A percentile compares a stretch with the other conserved stretches of the same genome.
phyloP scores from a whole-genome alignment of 2,797 vertebrate genomes.

The Champsocephalus esox region DNA sequence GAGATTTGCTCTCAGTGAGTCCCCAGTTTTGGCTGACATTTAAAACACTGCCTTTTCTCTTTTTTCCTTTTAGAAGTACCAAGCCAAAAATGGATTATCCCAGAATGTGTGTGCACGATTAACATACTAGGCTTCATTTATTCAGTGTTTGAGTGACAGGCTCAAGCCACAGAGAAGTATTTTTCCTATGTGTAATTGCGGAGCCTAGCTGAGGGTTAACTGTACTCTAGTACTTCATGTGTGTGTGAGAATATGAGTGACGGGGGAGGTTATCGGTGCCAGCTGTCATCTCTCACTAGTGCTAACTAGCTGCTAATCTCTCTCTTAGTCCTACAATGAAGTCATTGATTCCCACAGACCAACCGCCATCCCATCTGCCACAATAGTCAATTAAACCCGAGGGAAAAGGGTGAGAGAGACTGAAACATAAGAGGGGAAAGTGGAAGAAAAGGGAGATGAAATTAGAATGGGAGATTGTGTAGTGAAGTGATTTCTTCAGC shows the following conservation, averaged over 20 bases:
- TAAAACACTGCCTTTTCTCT: slow-evolving; percentile 11
- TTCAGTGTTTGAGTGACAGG: slow-evolving; percentile 38
- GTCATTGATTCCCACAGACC: slow-evolving; percentile 79
- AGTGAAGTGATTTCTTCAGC: slow-evolving; percentile 38
- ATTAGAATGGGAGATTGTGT: slow-evolving; percentile 31
- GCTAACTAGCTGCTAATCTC: slow-evolving; percentile 84
- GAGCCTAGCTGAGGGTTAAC: slow-evolving; percentile 26
- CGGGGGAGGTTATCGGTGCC: slow-evolving; percentile 65
- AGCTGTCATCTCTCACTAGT: slow-evolving; percentile 78
- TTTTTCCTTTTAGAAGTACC: slow-evolving; percentile 20
- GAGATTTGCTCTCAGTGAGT: background rate
- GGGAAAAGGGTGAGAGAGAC: slow-evolving; percentile 38
- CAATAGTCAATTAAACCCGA: slow-evolving; percentile 75
- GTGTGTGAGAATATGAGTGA: slow-evolving; percentile 41
- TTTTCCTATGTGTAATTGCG: slow-evolving; percentile 28
- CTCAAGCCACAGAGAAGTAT: slow-evolving; percentile 13
- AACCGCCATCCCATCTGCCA: slow-evolving; percentile 68
- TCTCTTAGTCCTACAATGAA: slow-evolving; percentile 75
- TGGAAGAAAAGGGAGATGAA: slow-evolving; percentile 31
- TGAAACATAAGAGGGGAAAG: slow-evolving; percentile 44
- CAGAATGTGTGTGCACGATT: slow-evolving; percentile 18
- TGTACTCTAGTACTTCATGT: slow-evolving; percentile 42
- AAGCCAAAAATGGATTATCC: slow-evolving; percentile 37
- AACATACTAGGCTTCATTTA: slow-evolving; percentile 26
- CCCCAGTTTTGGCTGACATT: slow-evolving; percentile 21